phyloP scores from a whole-genome alignment of 2,113 vertebrate genomes.

The Gobio gobio region DNA sequence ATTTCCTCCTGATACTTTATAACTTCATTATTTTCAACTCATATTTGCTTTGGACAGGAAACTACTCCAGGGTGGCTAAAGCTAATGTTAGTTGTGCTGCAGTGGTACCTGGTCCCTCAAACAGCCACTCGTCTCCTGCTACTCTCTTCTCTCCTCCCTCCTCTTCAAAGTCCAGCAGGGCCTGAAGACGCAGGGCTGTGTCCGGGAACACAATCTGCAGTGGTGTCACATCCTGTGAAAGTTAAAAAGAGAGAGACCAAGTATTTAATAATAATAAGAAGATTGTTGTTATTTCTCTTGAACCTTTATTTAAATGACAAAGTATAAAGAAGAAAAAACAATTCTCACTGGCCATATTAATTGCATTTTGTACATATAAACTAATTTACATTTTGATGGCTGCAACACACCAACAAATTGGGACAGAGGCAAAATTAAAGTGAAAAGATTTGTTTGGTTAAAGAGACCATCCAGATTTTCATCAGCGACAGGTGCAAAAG shows the following conservation, averaged over 20 bases:
- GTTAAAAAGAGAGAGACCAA: not conserved
- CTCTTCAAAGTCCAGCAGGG: slow-evolving; percentile 84
- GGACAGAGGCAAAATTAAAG: too few relatives aligned
- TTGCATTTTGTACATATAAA: too few relatives aligned
- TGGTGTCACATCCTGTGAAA: slow-evolving; percentile 78
- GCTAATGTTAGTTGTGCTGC: not conserved
- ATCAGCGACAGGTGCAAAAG: too few relatives aligned
- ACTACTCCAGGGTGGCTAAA: not conserved
- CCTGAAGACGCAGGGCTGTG: slow-evolving; percentile 87
- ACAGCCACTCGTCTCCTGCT: slow-evolving; percentile 91
- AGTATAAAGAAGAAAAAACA: too few relatives aligned
- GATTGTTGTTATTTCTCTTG: too few relatives aligned
- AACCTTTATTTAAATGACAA: too few relatives aligned
- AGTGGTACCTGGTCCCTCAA: slow-evolving; percentile 85
- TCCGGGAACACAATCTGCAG: slow-evolving; percentile 89
- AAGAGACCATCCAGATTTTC: too few relatives aligned
- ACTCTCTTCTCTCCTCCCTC: slow-evolving; percentile 72
- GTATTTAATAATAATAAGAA: not conserved
- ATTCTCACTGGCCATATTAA: too few relatives aligned
- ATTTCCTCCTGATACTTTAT: not conserved
- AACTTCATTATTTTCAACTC: slow-evolving; percentile 18
- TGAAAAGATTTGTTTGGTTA: too few relatives aligned
- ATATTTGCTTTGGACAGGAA: not conserved
- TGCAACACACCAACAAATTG: too few relatives aligned
- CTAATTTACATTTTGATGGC: too few relatives aligned